A percentile compares a stretch with the other conserved stretches of the same genome.
These are phyloP conservation scores for Epinephelus coioides DNA, from an alignment of 2,797 vertebrate species.

Conservation along the genomic window DNA sequence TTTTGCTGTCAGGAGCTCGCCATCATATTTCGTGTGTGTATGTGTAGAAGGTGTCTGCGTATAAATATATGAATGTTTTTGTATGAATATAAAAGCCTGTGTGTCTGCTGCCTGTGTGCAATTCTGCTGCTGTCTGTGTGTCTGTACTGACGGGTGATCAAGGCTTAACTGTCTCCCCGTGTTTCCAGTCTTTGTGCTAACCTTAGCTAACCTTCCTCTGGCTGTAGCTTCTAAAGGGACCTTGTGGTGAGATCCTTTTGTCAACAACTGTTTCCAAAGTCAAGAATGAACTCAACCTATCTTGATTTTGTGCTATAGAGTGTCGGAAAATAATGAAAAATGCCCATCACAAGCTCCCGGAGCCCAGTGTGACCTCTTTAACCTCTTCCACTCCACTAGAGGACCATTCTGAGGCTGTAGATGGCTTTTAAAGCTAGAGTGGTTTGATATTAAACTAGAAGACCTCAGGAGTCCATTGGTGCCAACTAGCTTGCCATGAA, in stretches of 20 bases:
- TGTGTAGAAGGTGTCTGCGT: not conserved
- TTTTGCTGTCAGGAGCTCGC: not conserved
- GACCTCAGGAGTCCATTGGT: no score
- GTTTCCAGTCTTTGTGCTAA: not conserved
- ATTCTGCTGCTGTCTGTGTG: not conserved
- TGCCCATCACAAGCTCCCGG: not conserved
- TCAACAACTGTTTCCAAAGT: conserved; percentile 1
- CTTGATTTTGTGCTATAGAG: not conserved
- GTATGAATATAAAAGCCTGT: not conserved
- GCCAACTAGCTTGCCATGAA: no score
- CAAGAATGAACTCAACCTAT: not conserved
- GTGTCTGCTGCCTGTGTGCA: not conserved
- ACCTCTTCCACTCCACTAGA: no score
- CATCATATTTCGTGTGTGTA: not conserved
- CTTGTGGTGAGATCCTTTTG: conserved; percentile 16
- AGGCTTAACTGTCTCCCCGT: not conserved
- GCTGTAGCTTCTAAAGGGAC: not conserved
- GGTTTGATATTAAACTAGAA: no score
- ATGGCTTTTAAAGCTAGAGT: no score
- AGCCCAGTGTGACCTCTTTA: not conserved
- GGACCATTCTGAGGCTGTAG: no score
- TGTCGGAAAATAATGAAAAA: not conserved
- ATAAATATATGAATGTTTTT: not conserved
- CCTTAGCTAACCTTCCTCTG: not conserved
- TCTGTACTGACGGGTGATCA: not conserved